Evolutionary conservation across 2,888 invertebrate species (phyloP).

Genomic region (Brassicogethes aeneus): DNA sequence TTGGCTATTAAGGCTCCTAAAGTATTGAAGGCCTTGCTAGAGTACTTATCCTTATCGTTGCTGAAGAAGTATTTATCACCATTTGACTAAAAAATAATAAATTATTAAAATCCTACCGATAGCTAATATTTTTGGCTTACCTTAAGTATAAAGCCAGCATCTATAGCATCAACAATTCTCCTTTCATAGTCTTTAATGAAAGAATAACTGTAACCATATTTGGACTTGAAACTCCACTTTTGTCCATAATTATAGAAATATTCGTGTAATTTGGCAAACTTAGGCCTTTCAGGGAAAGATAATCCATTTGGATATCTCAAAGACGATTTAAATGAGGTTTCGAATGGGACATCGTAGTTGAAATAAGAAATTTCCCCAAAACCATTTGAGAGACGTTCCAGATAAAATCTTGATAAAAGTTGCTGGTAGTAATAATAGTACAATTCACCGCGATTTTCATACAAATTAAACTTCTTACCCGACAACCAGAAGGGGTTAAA

Average conservation of each 20-base stretch:
- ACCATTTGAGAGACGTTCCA: slow-evolving; percentile 64
- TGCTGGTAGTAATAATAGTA: slow-evolving; percentile 60
- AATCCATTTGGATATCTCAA: slow-evolving; percentile 56
- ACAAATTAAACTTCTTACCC: slow-evolving; percentile 43
- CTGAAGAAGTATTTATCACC: slow-evolving; percentile 5
- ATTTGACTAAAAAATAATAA: no score
- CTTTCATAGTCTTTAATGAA: slow-evolving; percentile 41
- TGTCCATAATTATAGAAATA: slow-evolving; percentile 35
- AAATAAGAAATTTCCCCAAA: slow-evolving; percentile 55
- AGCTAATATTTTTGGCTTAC: no score
- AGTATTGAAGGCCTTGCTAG: slow-evolving; percentile 51
- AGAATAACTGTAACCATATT: slow-evolving; percentile 45
- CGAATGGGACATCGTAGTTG: slow-evolving; percentile 44
- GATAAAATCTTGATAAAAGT: slow-evolving; percentile 60
- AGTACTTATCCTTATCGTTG: no score
- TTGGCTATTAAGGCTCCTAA: slow-evolving; percentile 59
- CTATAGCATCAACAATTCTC: slow-evolving; percentile 50
- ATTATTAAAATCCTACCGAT: no score
- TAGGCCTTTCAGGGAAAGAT: slow-evolving; percentile 54
- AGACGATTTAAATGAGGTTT: slow-evolving; percentile 55
- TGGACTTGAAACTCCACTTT: slow-evolving; percentile 31
- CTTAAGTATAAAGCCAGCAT: slow-evolving; percentile 43
- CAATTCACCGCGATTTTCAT: slow-evolving; percentile 55
- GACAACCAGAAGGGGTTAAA: slow-evolving; percentile 57
- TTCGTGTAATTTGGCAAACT: slow-evolving; percentile 45